Conservation (phyloP, 2,888 invertebrate species). For the Platycheirus albimanus region DNA sequence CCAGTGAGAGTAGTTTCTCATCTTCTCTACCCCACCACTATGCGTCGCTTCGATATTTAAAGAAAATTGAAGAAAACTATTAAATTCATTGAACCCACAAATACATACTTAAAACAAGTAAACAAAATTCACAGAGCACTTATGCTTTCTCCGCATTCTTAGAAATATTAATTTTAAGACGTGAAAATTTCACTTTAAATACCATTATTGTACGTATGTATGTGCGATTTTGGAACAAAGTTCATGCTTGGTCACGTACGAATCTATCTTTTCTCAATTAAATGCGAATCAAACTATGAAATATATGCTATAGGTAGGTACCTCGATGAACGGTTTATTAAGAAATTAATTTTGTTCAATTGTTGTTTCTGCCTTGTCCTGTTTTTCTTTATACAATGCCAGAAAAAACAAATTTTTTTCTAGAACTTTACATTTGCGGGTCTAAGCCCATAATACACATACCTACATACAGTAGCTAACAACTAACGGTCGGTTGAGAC, state of each 20-base stretch:
- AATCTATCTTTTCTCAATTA: not conserved
- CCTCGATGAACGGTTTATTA: no score
- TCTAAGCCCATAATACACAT: no score
- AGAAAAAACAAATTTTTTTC: no score
- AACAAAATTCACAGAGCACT: slow-evolving; percentile 5
- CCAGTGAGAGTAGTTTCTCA: not conserved
- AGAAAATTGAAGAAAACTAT: not conserved
- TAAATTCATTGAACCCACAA: slow-evolving; percentile 22
- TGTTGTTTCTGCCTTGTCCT: no score
- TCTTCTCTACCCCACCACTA: no score
- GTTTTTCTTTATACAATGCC: no score
- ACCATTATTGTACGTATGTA: not conserved
- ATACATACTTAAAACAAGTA: not conserved
- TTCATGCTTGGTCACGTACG: slow-evolving; percentile 46
- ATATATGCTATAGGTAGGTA: not conserved
- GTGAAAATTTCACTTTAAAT: slow-evolving; percentile 21
- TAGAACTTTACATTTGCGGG: no score
- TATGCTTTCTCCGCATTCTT: slow-evolving; percentile 37
- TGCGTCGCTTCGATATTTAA: no score
- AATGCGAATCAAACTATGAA: slow-evolving; percentile 7
- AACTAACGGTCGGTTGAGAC: no score
- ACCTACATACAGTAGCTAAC: no score
- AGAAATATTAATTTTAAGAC: slow-evolving; percentile 1
- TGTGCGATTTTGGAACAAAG: slow-evolving; percentile 26
- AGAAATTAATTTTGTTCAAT: no score